These are phyloP conservation scores for Origma solitaria DNA, from an alignment of 2,113 vertebrate species.

Conservation along the genomic window DNA sequence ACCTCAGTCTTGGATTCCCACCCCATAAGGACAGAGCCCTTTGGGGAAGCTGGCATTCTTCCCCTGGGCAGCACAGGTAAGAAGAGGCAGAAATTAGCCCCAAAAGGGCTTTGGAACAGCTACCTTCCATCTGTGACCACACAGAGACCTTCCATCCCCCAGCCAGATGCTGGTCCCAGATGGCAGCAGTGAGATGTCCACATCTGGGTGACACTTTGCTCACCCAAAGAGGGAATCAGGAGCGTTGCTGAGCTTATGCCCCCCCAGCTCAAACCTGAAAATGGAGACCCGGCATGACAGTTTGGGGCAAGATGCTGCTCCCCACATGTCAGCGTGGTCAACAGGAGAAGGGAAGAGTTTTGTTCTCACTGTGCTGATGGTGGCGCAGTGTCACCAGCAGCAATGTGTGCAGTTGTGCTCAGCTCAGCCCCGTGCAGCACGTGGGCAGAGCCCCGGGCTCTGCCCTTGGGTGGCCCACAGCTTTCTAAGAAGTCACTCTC, in stretches of 20 bases:
- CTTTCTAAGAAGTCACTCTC: not conserved
- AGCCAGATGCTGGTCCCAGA: not conserved
- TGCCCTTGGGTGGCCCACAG: not conserved
- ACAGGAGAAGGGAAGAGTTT: not conserved
- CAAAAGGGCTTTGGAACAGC: not conserved
- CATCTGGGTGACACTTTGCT: not conserved
- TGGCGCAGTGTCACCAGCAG: not conserved
- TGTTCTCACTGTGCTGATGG: not conserved
- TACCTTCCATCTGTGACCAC: not conserved
- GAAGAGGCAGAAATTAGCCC: not conserved
- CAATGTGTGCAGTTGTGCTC: rapidly evolving
- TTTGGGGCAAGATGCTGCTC: not conserved
- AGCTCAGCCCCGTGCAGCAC: not conserved
- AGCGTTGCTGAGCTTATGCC: rapidly evolving
- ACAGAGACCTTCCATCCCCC: not conserved
- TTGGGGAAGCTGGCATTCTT: not conserved
- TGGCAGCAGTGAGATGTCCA: not conserved
- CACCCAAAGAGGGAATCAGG: not conserved
- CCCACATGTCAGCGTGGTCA: rapidly evolving
- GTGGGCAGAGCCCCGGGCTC: not conserved
- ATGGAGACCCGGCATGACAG: not conserved
- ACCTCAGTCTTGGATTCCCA: not conserved
- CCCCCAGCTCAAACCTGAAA: not conserved
- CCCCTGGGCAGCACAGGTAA: not conserved
- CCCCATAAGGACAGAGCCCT: not conserved